phyloP scores from a whole-genome alignment of 2,888 invertebrate genomes.

The Tridacna gigas region DNA sequence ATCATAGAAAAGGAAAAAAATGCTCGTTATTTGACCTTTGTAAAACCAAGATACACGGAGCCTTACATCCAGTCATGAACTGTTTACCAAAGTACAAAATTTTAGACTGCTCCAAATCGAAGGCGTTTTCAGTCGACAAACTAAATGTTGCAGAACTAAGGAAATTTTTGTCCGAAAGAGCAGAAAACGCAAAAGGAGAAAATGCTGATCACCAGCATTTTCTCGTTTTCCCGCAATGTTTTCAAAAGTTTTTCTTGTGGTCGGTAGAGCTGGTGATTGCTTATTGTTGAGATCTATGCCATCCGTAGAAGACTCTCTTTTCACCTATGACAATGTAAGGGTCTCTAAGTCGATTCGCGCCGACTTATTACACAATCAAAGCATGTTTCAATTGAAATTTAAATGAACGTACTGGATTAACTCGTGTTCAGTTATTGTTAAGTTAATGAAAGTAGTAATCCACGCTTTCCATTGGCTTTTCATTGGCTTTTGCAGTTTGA shows the following conservation, averaged over 20 bases:
- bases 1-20: background rate
- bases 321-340: background rate
- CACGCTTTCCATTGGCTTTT: too few relatives aligned
- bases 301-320: background rate
- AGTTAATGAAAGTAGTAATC: slow-evolving; percentile 12
- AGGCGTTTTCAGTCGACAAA: too few relatives aligned
- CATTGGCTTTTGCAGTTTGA: background rate
- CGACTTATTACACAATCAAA: slow-evolving; percentile 19
- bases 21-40: too few relatives aligned
- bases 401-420: slow-evolving; percentile 20
- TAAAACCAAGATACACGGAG: too few relatives aligned
- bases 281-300: background rate
- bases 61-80: too few relatives aligned
- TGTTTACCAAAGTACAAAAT: too few relatives aligned
- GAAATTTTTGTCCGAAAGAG: too few relatives aligned
- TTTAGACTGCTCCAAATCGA: too few relatives aligned
- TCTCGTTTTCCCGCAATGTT: background rate
- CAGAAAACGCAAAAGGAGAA: background rate
- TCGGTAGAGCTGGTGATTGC: too few relatives aligned
- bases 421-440: background rate
- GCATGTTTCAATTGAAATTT: slow-evolving; percentile 22
- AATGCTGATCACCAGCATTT: background rate
- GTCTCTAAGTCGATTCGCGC: background rate
- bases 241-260: background rate
- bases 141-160: too few relatives aligned